These are phyloP conservation scores for Melanogrammus aeglefinus DNA, from an alignment of 2,797 vertebrate species.

Conservation along the genomic window DNA sequence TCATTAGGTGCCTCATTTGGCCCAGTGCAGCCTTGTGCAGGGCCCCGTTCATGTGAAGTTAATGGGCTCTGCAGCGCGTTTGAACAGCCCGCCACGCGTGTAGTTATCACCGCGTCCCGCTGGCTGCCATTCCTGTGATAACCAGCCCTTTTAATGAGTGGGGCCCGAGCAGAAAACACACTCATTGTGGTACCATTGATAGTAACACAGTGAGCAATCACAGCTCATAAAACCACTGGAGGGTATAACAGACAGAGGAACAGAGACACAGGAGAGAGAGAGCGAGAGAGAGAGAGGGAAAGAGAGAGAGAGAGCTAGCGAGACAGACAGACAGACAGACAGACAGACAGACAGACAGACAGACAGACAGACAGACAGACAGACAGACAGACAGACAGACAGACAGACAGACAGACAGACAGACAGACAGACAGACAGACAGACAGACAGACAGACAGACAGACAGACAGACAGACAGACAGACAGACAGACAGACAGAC, in stretches of 20 bases:
- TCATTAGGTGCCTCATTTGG: slow-evolving; percentile 64
- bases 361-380: slow-evolving; percentile 13
- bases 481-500: slow-evolving; percentile 9
- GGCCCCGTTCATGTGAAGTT: slow-evolving; percentile 40
- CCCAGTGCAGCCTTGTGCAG: slow-evolving; percentile 27
- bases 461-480: slow-evolving; percentile 14
- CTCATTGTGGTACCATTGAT: neutral
- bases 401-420: slow-evolving; percentile 8
- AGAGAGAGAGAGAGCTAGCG: neutral
- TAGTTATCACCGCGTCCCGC: slow-evolving; percentile 54
- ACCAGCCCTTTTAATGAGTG: neutral
- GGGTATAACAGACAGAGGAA: neutral
- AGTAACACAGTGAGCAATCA: neutral
- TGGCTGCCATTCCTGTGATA: slow-evolving; percentile 46
- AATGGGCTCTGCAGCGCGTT: slow-evolving; percentile 34
- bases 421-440: slow-evolving; percentile 6
- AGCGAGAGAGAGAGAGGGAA: neutral
- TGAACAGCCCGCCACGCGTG: slow-evolving; percentile 26
- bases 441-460: slow-evolving; percentile 6
- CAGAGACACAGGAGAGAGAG: neutral
- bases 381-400: neutral
- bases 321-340: neutral
- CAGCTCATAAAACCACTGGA: neutral
- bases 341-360: neutral
- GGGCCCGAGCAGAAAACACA: neutral